Conservation (phyloP, 2,888 invertebrate genomes). For the Xiphydria camelus region DNA sequence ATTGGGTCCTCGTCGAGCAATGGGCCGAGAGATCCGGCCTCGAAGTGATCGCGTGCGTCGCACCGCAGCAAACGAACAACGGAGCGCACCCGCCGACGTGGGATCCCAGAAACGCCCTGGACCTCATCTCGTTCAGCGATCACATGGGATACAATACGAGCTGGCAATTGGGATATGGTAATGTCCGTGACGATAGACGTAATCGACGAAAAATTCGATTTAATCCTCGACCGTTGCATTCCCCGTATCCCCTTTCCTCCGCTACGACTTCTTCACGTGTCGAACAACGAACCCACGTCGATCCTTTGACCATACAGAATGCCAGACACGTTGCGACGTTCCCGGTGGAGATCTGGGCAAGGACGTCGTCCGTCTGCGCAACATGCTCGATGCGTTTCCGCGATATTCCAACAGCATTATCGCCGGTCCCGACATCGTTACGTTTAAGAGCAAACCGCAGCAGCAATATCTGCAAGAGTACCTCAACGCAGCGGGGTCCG, state of each 20-base stretch:
- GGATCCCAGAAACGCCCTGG: constrained; percentile 70
- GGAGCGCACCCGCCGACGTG: constrained; percentile 61
- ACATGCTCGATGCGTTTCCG: constrained; percentile 69
- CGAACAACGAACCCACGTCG: too few relatives aligned
- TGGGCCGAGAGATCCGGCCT: constrained; percentile 52
- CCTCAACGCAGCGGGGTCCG: constrained; percentile 59
- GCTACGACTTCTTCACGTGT: too few relatives aligned
- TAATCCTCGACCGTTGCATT: background rate
- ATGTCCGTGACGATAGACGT: constrained; percentile 19
- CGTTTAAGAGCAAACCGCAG: constrained; percentile 42
- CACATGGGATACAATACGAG: constrained; percentile 67
- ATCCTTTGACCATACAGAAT: constrained; percentile 32
- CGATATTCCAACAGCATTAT: constrained; percentile 49
- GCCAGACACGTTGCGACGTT: constrained; percentile 44
- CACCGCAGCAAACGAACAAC: constrained; percentile 51
- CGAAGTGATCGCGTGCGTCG: constrained; percentile 49
- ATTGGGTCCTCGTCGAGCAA: constrained; percentile 51
- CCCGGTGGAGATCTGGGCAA: constrained; percentile 48
- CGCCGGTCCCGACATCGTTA: constrained; percentile 57
- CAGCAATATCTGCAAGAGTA: constrained; percentile 53
- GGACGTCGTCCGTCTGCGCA: constrained; percentile 59
- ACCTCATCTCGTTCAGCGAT: constrained; percentile 71
- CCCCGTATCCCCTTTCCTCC: background rate
- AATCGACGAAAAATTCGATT: background rate
- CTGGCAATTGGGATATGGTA: constrained; percentile 78